Evolutionary conservation across 2,113 vertebrate genomes (phyloP).

Genomic region (Psammodynastes pulverulentus): DNA sequence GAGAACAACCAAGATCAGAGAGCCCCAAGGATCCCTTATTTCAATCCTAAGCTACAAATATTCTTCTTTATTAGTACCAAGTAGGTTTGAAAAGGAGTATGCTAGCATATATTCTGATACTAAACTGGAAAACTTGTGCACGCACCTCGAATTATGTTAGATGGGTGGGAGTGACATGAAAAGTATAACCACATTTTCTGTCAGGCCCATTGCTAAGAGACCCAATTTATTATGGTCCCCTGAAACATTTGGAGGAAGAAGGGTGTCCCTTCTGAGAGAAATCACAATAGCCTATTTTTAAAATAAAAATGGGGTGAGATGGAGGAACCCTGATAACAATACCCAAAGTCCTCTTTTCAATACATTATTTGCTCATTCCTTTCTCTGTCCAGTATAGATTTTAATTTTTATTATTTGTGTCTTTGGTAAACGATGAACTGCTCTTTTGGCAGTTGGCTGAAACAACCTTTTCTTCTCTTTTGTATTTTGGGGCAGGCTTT

Average conservation of each 20-base stretch:
- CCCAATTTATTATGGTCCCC: neutral
- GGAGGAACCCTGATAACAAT: neutral
- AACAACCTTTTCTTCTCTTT: neutral
- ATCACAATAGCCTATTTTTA: neutral
- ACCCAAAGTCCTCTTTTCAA: neutral
- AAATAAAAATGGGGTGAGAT: neutral
- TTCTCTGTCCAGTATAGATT: fast-evolving
- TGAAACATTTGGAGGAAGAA: neutral
- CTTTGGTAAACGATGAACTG: neutral
- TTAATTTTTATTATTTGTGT: neutral
- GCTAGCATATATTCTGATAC: neutral
- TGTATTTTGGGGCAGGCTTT: conserved; percentile 35
- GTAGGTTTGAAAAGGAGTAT: neutral
- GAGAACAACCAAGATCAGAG: neutral
- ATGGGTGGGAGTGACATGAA: neutral
- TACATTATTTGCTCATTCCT: neutral
- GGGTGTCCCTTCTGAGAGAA: neutral
- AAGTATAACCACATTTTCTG: neutral
- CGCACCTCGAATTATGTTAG: neutral
- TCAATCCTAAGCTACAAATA: neutral
- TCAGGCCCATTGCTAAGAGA: neutral
- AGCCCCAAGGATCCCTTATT: neutral
- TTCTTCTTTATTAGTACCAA: neutral
- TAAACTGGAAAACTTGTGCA: neutral
- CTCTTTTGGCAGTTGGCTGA: neutral